phyloP scores from a whole-genome alignment of 92 coral and sea anemone genomes.

The Paramuricea clavata region DNA sequence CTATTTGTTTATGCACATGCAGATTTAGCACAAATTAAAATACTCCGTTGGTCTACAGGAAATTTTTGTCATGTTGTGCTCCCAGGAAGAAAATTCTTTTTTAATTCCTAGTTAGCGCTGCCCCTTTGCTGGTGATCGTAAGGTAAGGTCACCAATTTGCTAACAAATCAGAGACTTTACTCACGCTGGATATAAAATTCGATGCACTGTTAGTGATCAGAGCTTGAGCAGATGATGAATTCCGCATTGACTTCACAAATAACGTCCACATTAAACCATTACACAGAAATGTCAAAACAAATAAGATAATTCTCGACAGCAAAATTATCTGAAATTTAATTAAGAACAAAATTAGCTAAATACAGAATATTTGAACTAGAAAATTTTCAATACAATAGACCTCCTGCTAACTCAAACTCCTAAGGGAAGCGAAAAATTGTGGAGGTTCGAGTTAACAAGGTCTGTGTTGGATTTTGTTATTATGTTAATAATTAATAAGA shows the following conservation, averaged over 20 bases:
- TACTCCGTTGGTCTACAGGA: too few species aligned
- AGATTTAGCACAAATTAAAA: too few species aligned
- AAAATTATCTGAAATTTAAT: conserved; percentile 73
- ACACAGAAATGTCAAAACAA: conserved; percentile 78
- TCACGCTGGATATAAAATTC: conserved; percentile 87
- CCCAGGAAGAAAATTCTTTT: too few species aligned
- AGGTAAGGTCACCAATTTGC: background rate
- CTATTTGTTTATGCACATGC: too few species aligned
- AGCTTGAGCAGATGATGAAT: conserved; percentile 86
- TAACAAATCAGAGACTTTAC: background rate
- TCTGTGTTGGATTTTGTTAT: too few species aligned
- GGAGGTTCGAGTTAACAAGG: too few species aligned
- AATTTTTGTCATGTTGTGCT: too few species aligned
- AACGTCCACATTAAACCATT: conserved; percentile 99
- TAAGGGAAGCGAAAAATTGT: too few species aligned
- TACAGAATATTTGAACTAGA: background rate
- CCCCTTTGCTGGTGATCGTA: background rate
- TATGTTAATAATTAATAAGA: too few species aligned
- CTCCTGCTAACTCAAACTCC: too few species aligned
- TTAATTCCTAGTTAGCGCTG: background rate
- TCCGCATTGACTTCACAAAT: conserved; percentile 92
- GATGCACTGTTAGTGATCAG: conserved; percentile 92
- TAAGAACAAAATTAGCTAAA: background rate
- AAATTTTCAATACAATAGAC: background rate
- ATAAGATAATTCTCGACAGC: conserved; percentile 64